Percentiles rank a stretch among this genome's conserved stretches.
These are phyloP conservation scores for Sciurus carolinensis DNA, from an alignment of 2,797 vertebrate species.

Conservation along the genomic window DNA sequence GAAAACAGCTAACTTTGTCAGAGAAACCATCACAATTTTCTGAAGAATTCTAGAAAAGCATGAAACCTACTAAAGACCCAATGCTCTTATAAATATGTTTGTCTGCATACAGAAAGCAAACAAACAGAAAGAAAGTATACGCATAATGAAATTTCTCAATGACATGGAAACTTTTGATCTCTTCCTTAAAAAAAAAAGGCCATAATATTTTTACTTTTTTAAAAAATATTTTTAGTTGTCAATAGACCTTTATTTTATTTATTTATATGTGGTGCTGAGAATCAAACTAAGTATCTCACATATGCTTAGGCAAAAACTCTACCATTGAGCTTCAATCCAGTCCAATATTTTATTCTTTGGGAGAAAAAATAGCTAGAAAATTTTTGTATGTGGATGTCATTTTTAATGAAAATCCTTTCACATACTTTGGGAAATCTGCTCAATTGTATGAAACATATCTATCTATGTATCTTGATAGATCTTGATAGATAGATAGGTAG, in stretches of 20 bases:
- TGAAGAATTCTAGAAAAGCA: constrained; percentile 35
- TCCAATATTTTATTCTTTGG: too few species aligned
- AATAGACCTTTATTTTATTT: too few species aligned
- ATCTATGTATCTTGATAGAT: background rate
- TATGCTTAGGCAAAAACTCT: too few species aligned
- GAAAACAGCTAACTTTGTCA: constrained; percentile 52
- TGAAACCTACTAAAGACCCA: background rate
- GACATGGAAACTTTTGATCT: constrained; percentile 44
- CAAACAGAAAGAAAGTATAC: background rate
- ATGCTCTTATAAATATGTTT: constrained; percentile 38
- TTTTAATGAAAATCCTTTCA: constrained; percentile 8
- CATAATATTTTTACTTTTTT: too few species aligned
- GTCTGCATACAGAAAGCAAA: constrained; percentile 47
- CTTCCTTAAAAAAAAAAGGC: background rate
- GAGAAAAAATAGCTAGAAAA: background rate
- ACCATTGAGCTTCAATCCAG: too few species aligned
- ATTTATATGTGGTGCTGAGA: too few species aligned
- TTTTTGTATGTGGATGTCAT: background rate
- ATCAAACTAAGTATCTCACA: too few species aligned
- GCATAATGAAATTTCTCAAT: constrained; percentile 4
- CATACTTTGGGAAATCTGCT: background rate
- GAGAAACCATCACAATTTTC: constrained; percentile 44
- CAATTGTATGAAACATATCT: background rate
- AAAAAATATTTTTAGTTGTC: too few species aligned
- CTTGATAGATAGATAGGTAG: background rate